Percentiles rank a stretch among this genome's conserved stretches.
Conservation (phyloP, 2,888 invertebrate species). For the Spicauda simplicius region DNA sequence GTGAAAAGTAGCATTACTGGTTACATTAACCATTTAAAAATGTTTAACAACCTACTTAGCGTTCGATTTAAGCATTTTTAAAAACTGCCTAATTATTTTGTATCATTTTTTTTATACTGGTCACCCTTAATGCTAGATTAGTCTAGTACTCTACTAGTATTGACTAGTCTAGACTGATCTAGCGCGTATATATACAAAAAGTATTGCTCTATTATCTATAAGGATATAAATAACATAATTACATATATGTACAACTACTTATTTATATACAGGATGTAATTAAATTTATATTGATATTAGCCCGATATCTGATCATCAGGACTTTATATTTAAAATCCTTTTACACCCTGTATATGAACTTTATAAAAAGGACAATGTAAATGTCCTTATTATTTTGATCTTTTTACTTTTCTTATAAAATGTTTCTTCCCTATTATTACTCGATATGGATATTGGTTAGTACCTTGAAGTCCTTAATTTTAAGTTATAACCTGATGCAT, state of each 20-base stretch:
- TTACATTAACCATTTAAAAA: background rate
- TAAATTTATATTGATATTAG: background rate
- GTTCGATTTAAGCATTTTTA: background rate
- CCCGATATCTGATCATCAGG: background rate
- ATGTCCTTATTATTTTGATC: background rate
- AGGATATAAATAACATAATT: background rate
- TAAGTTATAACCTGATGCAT: background rate
- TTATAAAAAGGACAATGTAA: background rate
- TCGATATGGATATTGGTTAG: background rate
- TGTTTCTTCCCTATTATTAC: background rate
- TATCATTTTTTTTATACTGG: background rate
- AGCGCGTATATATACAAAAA: background rate
- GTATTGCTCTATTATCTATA: background rate
- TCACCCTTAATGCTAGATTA: background rate
- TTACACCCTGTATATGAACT: background rate
- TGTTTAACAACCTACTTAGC: slow-evolving; percentile 5
- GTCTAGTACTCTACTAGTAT: background rate
- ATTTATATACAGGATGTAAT: background rate
- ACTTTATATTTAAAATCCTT: background rate
- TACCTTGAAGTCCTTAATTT: background rate
- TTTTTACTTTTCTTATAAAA: background rate
- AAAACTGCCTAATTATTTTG: background rate
- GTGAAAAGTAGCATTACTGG: slow-evolving; percentile 47
- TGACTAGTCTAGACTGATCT: background rate
- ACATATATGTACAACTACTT: background rate